Evolutionary conservation across 1,140 invertebrate genomes (phyloP).

Genomic region (Himalopsyche phryganea): DNA sequence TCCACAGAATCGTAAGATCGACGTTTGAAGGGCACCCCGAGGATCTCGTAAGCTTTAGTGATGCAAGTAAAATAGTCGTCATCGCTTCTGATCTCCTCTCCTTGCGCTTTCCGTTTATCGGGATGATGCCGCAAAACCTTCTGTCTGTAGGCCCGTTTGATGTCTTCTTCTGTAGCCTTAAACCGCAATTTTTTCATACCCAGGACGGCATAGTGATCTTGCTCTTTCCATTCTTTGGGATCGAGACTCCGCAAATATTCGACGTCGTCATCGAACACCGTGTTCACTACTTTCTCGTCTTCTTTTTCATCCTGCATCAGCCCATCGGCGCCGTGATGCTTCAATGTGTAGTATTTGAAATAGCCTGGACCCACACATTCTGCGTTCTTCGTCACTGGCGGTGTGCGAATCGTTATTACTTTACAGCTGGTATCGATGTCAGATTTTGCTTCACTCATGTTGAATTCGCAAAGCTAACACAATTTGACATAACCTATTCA

Average conservation of each 20-base stretch:
- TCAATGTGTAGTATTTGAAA: slow-evolving; percentile 45
- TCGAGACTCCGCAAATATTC: slow-evolving; percentile 83
- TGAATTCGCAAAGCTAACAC: slow-evolving; percentile 1
- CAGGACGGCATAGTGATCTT: slow-evolving; percentile 94
- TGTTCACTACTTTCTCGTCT: slow-evolving; percentile 57
- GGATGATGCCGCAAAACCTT: slow-evolving; percentile 96
- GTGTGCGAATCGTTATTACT: not conserved
- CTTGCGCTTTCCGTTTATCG: slow-evolving; percentile 88
- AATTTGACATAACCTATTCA: slow-evolving; percentile 26
- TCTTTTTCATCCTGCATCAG: slow-evolving; percentile 41
- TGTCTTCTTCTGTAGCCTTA: slow-evolving; percentile 85
- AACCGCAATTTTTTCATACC: slow-evolving; percentile 77
- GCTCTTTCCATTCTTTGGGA: slow-evolving; percentile 96
- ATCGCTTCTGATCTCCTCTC: slow-evolving; percentile 78
- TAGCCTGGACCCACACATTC: slow-evolving; percentile 47
- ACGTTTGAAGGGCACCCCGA: slow-evolving; percentile 77
- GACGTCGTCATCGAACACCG: slow-evolving; percentile 75
- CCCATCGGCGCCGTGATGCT: slow-evolving; percentile 35
- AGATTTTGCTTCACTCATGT: slow-evolving; percentile 17
- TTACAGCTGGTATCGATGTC: slow-evolving; percentile 13
- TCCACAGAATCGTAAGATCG: slow-evolving; percentile 95
- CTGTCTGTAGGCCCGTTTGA: slow-evolving; percentile 87
- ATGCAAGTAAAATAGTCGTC: slow-evolving; percentile 99
- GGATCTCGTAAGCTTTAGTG: slow-evolving; percentile 80
- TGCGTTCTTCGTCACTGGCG: slow-evolving; percentile 41